Conservation (phyloP, 2,888 invertebrate species). For the Nephrotoma flavescens region DNA sequence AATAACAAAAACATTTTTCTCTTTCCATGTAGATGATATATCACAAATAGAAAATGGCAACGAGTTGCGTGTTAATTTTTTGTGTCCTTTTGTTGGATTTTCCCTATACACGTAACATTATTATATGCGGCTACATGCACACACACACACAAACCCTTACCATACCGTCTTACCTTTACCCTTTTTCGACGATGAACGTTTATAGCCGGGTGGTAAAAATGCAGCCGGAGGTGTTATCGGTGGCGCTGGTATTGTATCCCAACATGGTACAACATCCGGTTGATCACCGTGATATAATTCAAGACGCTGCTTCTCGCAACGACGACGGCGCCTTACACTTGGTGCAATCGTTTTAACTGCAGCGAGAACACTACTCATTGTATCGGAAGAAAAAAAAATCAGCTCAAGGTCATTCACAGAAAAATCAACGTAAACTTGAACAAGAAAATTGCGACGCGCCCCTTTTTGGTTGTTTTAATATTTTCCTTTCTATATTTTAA, state of each 20-base stretch:
- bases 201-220: conserved; percentile 46
- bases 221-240: conserved; percentile 55
- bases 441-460: not conserved
- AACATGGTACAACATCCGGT: conserved; percentile 40
- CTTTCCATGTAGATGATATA: not conserved
- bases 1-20: not conserved
- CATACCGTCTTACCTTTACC: conserved; percentile 14
- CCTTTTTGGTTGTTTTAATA: not conserved
- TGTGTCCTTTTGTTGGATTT: not conserved
- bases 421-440: not conserved
- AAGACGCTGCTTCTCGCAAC: conserved; percentile 45
- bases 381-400: not conserved
- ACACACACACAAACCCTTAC: not conserved
- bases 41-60: not conserved
- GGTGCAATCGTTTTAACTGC: conserved; percentile 51
- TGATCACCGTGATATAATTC: conserved; percentile 32
- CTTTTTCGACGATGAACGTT: conserved; percentile 24
- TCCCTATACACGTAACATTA: not conserved
- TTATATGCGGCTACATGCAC: not conserved
- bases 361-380: conserved; percentile 43
- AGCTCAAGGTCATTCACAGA: not conserved
- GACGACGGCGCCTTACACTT: conserved; percentile 41
- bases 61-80: not conserved
- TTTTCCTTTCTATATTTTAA: not conserved
- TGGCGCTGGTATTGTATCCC: conserved; percentile 38